These are phyloP conservation scores for Amazona vittata DNA, from an alignment of 2,113 vertebrate genomes.

Conservation along the genomic window DNA sequence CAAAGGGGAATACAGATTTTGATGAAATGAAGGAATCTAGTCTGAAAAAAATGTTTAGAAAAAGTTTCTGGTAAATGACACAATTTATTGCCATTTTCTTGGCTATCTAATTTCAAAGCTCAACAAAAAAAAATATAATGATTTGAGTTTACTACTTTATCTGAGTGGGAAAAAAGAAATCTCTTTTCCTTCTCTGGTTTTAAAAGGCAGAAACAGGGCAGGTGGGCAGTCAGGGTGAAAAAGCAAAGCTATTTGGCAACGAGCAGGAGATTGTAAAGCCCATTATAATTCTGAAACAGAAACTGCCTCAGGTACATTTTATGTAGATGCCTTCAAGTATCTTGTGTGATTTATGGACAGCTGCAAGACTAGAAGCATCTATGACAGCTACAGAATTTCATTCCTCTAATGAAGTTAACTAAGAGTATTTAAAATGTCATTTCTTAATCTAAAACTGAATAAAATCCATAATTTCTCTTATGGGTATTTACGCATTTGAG, in stretches of 20 bases:
- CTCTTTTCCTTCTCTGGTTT: neutral
- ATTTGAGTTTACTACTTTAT: neutral
- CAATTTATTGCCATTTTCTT: neutral
- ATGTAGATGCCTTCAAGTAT: neutral
- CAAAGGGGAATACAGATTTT: neutral
- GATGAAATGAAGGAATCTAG: neutral
- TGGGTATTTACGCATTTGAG: slow-evolving; percentile 8
- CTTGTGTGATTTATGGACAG: neutral
- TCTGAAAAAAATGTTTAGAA: neutral
- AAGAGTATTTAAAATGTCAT: slow-evolving; percentile 15
- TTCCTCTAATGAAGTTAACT: slow-evolving; percentile 1
- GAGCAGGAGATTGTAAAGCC: neutral
- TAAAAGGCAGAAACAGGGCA: neutral
- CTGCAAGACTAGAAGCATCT: neutral
- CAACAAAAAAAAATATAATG: fast-evolving
- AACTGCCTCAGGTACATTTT: neutral
- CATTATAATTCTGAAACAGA: slow-evolving; percentile 8
- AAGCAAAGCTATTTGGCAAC: neutral
- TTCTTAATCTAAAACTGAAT: slow-evolving; percentile 47
- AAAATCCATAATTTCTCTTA: slow-evolving; percentile 26
- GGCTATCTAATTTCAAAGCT: neutral
- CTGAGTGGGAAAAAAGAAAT: neutral
- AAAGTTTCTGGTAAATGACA: neutral
- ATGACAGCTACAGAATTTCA: neutral
- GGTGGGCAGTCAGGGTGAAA: neutral